Conservation (phyloP, 1,140 invertebrate species). For the Camponotus pennsylvanicus region DNA sequence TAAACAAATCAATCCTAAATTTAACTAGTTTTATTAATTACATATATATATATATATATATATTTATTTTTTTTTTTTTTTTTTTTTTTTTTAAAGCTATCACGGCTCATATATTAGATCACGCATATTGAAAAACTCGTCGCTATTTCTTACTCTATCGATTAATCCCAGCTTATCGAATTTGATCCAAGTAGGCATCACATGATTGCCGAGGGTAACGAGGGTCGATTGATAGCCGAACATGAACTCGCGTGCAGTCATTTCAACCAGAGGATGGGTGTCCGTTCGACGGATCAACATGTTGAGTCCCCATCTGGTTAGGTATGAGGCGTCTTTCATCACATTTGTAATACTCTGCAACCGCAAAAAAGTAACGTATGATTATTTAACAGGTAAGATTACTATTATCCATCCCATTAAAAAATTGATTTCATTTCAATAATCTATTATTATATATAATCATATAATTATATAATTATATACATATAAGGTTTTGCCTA, state of each 20-base stretch:
- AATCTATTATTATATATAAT: not conserved
- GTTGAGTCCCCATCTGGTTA: constrained; percentile 90
- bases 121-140: not conserved
- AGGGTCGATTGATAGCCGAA: constrained; percentile 92
- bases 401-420: not conserved
- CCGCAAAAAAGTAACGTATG: not conserved
- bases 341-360: constrained; percentile 93
- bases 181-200: constrained; percentile 92
- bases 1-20: not conserved
- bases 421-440: constrained; percentile 18
- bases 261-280: constrained; percentile 89
- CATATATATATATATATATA: too few relatives aligned
- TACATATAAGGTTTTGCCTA: not conserved
- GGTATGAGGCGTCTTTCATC: constrained; percentile 88
- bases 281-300: constrained; percentile 89
- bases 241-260: constrained; percentile 94
- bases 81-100: not conserved
- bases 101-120: not conserved
- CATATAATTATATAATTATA: not conserved
- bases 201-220: constrained; percentile 91
- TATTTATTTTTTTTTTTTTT: too few relatives aligned
- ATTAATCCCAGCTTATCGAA: constrained; percentile 94
- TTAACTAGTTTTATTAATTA: not conserved
- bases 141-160: constrained; percentile 89
- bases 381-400: too few relatives aligned